Conservation (phyloP, 2,888 invertebrate genomes). For the Pteria penguin region DNA sequence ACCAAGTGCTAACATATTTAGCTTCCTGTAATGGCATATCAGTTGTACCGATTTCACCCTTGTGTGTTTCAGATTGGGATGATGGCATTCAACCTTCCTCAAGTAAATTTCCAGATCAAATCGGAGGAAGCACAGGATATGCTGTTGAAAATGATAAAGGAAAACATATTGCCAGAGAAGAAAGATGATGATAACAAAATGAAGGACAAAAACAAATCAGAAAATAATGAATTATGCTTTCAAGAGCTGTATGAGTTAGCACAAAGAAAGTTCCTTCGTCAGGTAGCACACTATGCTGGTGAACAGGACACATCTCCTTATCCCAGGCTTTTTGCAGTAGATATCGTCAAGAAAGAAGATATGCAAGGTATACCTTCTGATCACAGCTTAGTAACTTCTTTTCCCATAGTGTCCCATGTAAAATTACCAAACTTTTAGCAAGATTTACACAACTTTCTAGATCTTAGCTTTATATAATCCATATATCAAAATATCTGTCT, state of each 20-base stretch:
- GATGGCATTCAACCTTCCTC: background rate
- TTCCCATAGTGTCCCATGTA: too few species aligned
- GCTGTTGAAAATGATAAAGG: background rate
- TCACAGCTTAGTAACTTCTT: too few species aligned
- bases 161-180: background rate
- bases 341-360: constrained; percentile 56
- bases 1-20: too few species aligned
- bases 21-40: too few species aligned
- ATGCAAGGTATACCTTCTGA: background rate
- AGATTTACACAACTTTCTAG: too few species aligned
- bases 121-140: background rate
- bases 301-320: constrained; percentile 60
- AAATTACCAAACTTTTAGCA: too few species aligned
- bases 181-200: background rate
- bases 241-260: constrained; percentile 77
- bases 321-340: constrained; percentile 73
- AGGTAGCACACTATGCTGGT: constrained; percentile 69
- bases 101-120: background rate
- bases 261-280: constrained; percentile 76
- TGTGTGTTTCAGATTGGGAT: background rate
- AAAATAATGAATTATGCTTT: background rate
- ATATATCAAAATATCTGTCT: too few species aligned
- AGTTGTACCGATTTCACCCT: too few species aligned
- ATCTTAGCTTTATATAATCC: too few species aligned
- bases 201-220: background rate